Evolutionary conservation across 1,140 invertebrate species (phyloP), one percentile per base, ranked within the genome.

Genomic region (Triops longicaudatus): DNA sequence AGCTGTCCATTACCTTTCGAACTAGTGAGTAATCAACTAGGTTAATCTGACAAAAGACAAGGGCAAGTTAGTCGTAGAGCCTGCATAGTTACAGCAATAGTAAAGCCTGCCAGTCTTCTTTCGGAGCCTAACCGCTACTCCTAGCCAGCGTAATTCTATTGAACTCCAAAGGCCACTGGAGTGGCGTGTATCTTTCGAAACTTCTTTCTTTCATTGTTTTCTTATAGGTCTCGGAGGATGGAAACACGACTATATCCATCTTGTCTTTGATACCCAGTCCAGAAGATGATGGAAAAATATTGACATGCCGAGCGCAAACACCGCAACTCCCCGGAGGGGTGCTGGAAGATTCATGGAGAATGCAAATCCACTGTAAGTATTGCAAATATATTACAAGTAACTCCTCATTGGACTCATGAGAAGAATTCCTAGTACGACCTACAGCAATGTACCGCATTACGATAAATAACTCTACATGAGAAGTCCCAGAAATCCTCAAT

Each of bases 271-370:
- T 88, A 26, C 89, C 92, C 27, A 86, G 86, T 31, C 89, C 90
- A 79, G 88, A 88, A 44, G 92, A 97, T 83, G 92, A 94, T 81
- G 92, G 91, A 27, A 92, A 92, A 79, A 89, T 91, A 79, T 87
- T 96, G 74, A 91, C 91, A 72, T 96, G 94, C 82, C 87, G 92
- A 79, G 93, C 94, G 17, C 91, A 94, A 83, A 96, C 96, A 87
- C 92, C 93, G 41, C 91, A 92, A 84, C 90, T 93, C 75, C 92
- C 91, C 44, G 89, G 91, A 63, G 93, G 91, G 80, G 88, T 89
- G 71, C 88, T 94, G 42, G 93, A 95, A 84, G 93, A 95, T 81
- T 86, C 85, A 41, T 87, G 86, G 86, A 86, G 85, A 79, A 83
- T 89, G 41, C 86, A 88, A 80, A 87, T 89, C 41, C 85, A 87